Evolutionary conservation across 2,113 vertebrate species (phyloP).

Genomic region (Brienomyrus brachyistius): DNA sequence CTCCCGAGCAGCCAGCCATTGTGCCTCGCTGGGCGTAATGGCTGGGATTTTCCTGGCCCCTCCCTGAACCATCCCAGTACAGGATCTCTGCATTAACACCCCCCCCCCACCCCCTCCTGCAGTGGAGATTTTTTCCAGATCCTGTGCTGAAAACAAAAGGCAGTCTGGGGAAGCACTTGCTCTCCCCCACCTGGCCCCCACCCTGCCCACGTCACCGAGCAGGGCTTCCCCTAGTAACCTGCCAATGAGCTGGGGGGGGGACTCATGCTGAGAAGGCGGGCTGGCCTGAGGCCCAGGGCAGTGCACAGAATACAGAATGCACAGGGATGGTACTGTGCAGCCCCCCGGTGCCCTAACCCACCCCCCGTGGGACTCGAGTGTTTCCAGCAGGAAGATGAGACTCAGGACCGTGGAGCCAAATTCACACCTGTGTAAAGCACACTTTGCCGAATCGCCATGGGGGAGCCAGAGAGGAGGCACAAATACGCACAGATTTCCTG

Average conservation of each 20-base stretch:
- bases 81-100: slow-evolving; percentile 13
- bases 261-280: neutral
- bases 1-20: neutral
- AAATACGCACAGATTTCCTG: neutral
- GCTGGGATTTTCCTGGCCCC: slow-evolving; percentile 30
- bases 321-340: neutral
- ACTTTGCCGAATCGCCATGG: neutral
- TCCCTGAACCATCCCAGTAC: slow-evolving; percentile 28
- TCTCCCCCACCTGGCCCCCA: neutral
- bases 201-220: neutral
- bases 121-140: slow-evolving; percentile 52
- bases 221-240: neutral
- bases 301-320: neutral
- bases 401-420: neutral
- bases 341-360: neutral
- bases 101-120: slow-evolving; percentile 33
- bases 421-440: neutral
- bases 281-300: neutral
- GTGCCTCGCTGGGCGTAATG: neutral
- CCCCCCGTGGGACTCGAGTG: neutral
- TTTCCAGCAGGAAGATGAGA: neutral
- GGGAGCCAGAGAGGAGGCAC: neutral
- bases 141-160: slow-evolving; percentile 39
- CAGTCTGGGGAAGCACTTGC: neutral
- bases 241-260: neutral